Evolutionary conservation across 2,888 invertebrate genomes (phyloP), one percentile per base, ranked within the genome.

Genomic region (Pilophorus perplexus): DNA sequence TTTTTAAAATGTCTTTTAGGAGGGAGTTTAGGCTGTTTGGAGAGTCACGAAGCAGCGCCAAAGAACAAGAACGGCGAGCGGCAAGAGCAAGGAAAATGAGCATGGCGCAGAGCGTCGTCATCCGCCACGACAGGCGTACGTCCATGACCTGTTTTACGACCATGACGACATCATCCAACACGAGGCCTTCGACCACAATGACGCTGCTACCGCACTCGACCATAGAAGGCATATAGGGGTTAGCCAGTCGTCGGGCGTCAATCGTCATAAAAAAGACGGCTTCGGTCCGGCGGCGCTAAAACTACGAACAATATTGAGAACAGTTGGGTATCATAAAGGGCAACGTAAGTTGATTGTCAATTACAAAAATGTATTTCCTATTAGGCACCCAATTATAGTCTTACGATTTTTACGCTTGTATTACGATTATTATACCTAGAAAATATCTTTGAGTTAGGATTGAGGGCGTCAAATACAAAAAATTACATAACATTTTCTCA

Each of bases 71-170:
- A 27, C 54, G 65, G 14, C 54, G 44, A 22, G 65, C 65, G 2
- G 55, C 46, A 14, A 25, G 54, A 5, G 50, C 46, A 2, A 22
- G 65, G 16, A 54, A 40, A 48, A 67, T 42, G 54, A 69, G 59
- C 46, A 69, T 62, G 54, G 67, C 66, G 33, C 70, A 54, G 57
- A 69, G 67, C 52, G 67, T 67, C 22, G 67, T 67, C 25, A 28
- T 69, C 2, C 64, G 69, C 27, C 66, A 70, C 42, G 72, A 73
- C 67, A 67, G 73, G 4, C 54, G 73, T 18, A 72, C 72, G 44
- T 72, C 73, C 67, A 70, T 72, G 48, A 73, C 72, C 12, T 73
- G 72, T 66, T 70, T 72, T 64, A 74, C 73, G 28, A 73, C 73
- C 14, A 68, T 72, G 33, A 73, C 73, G 8, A 73, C 73, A 3